Conservation (phyloP, 2,888 invertebrate species). For the Criorhina ranunculi region DNA sequence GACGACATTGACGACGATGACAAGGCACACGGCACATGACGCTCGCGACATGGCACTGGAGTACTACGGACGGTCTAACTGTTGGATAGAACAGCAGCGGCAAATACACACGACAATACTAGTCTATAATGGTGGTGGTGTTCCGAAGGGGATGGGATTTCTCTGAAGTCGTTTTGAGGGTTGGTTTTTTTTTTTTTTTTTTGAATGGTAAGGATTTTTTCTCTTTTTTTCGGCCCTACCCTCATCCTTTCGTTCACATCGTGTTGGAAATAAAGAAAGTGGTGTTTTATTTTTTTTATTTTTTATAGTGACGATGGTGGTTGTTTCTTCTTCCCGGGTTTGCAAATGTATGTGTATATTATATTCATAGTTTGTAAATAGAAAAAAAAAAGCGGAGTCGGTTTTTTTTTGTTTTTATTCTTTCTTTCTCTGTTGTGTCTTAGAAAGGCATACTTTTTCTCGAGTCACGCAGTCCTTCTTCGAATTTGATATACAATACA, state of each 20-base stretch:
- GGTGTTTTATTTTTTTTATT: slow-evolving; percentile 44
- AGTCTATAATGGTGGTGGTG: slow-evolving; percentile 42
- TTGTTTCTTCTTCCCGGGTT: slow-evolving; percentile 59
- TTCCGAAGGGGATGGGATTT: slow-evolving; percentile 57
- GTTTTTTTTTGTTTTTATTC: slow-evolving; percentile 28
- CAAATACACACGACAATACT: slow-evolving; percentile 24
- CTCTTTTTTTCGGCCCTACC: slow-evolving; percentile 31
- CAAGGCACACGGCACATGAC: slow-evolving; percentile 25
- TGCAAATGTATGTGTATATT: slow-evolving; percentile 54
- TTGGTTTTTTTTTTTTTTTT: slow-evolving; percentile 37
- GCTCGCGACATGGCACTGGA: slow-evolving; percentile 12
- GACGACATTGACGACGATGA: slow-evolving; percentile 28
- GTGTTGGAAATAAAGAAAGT: slow-evolving; percentile 69
- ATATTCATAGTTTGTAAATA: slow-evolving; percentile 67
- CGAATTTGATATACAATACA: slow-evolving; percentile 64
- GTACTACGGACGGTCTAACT: slow-evolving; percentile 36
- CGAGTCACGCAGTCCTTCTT: slow-evolving; percentile 67
- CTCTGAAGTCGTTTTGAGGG: slow-evolving; percentile 63
- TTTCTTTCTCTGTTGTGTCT: slow-evolving; percentile 67
- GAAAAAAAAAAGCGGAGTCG: slow-evolving; percentile 42
- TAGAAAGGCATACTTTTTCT: slow-evolving; percentile 72
- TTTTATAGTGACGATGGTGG: slow-evolving; percentile 46
- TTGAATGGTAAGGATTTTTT: slow-evolving; percentile 46
- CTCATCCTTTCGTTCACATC: slow-evolving; percentile 15
- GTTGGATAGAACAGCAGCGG: slow-evolving; percentile 27